Base-by-base conservation (phyloP, 2,797 vertebrate species). In the Synanceia verrucosa region DNA sequence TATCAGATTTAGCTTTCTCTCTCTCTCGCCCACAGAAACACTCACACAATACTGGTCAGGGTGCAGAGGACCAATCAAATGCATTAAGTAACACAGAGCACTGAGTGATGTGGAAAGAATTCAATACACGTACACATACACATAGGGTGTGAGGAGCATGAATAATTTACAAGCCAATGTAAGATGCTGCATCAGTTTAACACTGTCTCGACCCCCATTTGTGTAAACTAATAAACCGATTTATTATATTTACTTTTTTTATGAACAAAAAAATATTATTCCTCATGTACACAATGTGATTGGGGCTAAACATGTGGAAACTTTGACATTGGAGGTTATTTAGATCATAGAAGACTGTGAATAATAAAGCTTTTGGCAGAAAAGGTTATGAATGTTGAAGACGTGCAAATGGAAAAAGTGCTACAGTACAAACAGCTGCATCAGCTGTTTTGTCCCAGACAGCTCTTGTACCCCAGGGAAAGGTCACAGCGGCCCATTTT, bases 401-500 rank as follows among this genome's bases (percentile, higher is more conserved):
- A 89, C 37, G 53, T 74, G 75, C 76, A 90, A 90, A 92, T 86
- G 77, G 79, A 79, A 90, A 80, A 75, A 86, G 76, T 76, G 75
- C 81, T 48, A 59, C 66, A 65, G 77, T 55, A 58, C 78, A 90
- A 91, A 91, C 79, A 86, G 88, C 90, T 85, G 82, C 81, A 82
- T 93, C 90, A 90, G 90, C 90, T 81, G 73, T 91, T 92, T 79
- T 83, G 70, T 70, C 52, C 58, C 82, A 84, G 86, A 88, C 85
- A 71, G 72, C 86, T 78, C 77, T 70, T 23, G 52, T 85, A 86
- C 89, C 91, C 91, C 70, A 83, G 81, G 89, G 91, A 92, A 91
- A 92, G 91, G 91, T 93, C 90, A 86, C 56, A 68, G 52, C 47
- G 75, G 77, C 81, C 88, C 84, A 82, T 81, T 89, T 88, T 89